A percentile compares a stretch with the other conserved stretches of the same genome.
Evolutionary conservation across 2,113 vertebrate genomes (phyloP).

Genomic region (Pogonocichla stellata): DNA sequence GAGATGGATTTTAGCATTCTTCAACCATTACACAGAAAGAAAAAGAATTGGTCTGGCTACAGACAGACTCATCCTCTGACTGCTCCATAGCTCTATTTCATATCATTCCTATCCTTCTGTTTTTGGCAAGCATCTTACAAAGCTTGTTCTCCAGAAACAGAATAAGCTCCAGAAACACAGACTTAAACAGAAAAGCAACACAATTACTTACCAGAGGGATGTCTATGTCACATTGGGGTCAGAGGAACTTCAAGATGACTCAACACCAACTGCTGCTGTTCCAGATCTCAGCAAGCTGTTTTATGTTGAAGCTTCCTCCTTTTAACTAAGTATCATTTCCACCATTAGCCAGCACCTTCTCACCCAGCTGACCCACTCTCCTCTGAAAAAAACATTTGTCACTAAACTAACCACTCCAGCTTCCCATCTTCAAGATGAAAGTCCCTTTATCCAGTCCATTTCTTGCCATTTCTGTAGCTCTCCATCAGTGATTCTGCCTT

Average conservation of each 20-base stretch:
- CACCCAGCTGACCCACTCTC: not conserved
- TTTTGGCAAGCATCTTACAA: not conserved
- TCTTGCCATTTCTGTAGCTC: not conserved
- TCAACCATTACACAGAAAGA: not conserved
- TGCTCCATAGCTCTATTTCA: not conserved
- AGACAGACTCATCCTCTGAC: not conserved
- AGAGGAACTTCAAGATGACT: not conserved
- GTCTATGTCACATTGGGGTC: fast-evolving
- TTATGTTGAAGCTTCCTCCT: not conserved
- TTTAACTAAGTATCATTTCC: not conserved
- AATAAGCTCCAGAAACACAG: not conserved
- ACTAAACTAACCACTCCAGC: not conserved
- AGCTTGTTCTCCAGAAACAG: not conserved
- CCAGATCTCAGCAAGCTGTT: not conserved
- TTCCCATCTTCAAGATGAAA: not conserved
- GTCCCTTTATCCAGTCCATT: not conserved
- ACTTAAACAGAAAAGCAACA: not conserved
- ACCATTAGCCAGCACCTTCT: not conserved
- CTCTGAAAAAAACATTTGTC: not conserved
- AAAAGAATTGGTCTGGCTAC: not conserved
- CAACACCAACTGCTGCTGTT: not conserved
- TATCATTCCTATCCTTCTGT: not conserved
- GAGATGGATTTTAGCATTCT: not conserved
- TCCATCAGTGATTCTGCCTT: not conserved
- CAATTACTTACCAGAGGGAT: not conserved